Conservation (phyloP, 2,113 vertebrate genomes). For the Oryzias javanicus region DNA sequence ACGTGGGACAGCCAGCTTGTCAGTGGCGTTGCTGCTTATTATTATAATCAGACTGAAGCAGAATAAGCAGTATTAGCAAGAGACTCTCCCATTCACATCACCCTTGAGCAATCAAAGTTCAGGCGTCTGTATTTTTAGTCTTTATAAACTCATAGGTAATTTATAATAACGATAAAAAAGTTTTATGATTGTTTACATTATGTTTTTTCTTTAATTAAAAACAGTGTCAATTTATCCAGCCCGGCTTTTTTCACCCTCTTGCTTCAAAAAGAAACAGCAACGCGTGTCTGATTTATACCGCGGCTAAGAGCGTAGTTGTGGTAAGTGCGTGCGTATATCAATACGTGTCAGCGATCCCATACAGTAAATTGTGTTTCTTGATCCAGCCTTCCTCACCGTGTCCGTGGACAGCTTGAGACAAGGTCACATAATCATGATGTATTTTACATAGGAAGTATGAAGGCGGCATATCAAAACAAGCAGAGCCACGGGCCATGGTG, state of each 20-base stretch:
- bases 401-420: slow-evolving; percentile 54
- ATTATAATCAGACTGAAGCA: slow-evolving; percentile 37
- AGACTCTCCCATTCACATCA: slow-evolving; percentile 30
- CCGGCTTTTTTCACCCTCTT: not conserved
- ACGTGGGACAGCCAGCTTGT: slow-evolving; percentile 35
- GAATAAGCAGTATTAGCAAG: slow-evolving; percentile 34
- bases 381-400: slow-evolving; percentile 32
- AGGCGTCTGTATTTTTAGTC: slow-evolving; percentile 6
- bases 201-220: slow-evolving; percentile 20
- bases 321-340: slow-evolving; percentile 62
- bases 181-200: slow-evolving; percentile 10
- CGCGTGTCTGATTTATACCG: slow-evolving; percentile 58
- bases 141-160: not conserved
- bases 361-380: slow-evolving; percentile 53
- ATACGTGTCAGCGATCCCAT: slow-evolving; percentile 50
- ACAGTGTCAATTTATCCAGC: slow-evolving; percentile 21
- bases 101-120: slow-evolving; percentile 19
- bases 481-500: slow-evolving; percentile 7
- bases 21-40: slow-evolving; percentile 35
- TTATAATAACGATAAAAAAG: slow-evolving; percentile 8
- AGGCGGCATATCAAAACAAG: slow-evolving; percentile 13
- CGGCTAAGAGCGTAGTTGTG: slow-evolving; percentile 43
- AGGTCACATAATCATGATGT: slow-evolving; percentile 38
- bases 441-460: slow-evolving; percentile 26
- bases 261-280: slow-evolving; percentile 18